Evolutionary conservation across 2,888 invertebrate species (phyloP).

Genomic region (Ditylenchus weischeri): DNA sequence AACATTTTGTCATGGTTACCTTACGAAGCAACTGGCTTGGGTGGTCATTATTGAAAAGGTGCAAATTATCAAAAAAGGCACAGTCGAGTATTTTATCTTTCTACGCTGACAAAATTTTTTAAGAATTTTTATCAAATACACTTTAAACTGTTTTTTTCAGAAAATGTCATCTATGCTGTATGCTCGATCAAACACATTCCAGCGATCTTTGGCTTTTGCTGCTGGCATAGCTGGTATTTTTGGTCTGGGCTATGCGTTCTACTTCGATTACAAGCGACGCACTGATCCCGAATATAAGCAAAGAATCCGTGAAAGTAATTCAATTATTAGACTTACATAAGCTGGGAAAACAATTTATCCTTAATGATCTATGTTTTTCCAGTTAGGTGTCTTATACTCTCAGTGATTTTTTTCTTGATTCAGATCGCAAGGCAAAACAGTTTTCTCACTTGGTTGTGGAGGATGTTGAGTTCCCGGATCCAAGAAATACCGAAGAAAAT

Average conservation of each 20-base stretch:
- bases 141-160: no score
- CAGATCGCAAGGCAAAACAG: slow-evolving; percentile 30
- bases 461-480: slow-evolving; percentile 69
- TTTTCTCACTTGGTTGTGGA: slow-evolving; percentile 11
- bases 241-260: slow-evolving; percentile 92
- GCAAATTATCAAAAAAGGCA: no score
- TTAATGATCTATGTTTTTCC: slow-evolving; percentile 23
- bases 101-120: no score
- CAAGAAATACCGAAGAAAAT: slow-evolving; percentile 86
- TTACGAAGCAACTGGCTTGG: no score
- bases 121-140: no score
- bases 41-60: no score
- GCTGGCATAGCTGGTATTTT: slow-evolving; percentile 60
- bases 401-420: neutral
- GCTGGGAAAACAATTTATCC: slow-evolving; percentile 60
- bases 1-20: no score
- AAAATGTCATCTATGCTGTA: no score
- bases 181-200: no score
- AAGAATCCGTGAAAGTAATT: slow-evolving; percentile 84
- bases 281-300: slow-evolving; percentile 91
- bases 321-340: no score
- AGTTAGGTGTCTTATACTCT: slow-evolving; percentile 5
- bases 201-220: no score
- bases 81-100: no score
- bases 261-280: slow-evolving; percentile 91